phyloP scores from a whole-genome alignment of 2,113 vertebrate genomes.

The Pongo abelii region DNA sequence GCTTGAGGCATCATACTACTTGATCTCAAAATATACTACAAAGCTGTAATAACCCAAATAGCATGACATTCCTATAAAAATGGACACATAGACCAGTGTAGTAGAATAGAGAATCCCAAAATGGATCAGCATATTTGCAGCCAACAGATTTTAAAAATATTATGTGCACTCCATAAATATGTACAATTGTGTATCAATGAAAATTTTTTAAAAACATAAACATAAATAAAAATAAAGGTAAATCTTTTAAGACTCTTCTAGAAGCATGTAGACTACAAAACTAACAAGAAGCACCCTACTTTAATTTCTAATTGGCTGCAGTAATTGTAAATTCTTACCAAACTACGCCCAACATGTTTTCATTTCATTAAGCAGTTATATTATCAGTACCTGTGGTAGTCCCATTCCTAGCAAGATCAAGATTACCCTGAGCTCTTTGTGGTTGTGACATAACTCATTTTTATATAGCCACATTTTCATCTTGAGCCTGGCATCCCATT shows the following conservation, averaged over 20 bases:
- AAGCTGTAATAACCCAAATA: too few relatives aligned
- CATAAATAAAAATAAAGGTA: background rate
- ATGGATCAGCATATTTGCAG: too few relatives aligned
- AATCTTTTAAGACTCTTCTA: background rate
- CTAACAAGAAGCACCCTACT: background rate
- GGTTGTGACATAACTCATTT: background rate
- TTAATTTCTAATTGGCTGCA: background rate
- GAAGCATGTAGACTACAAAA: background rate
- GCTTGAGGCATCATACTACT: too few relatives aligned
- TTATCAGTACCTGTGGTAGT: background rate
- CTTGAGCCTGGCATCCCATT: background rate
- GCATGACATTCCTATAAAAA: too few relatives aligned
- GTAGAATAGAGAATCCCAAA: too few relatives aligned
- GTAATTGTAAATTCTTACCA: background rate
- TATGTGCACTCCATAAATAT: too few relatives aligned
- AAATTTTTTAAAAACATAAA: too few relatives aligned
- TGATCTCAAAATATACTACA: too few relatives aligned
- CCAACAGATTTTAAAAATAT: too few relatives aligned
- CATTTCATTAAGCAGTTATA: background rate
- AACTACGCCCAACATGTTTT: background rate
- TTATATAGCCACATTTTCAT: background rate
- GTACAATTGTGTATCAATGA: too few relatives aligned
- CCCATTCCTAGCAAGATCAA: background rate
- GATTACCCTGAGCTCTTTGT: background rate
- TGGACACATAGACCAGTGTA: too few relatives aligned